These are phyloP conservation scores for Tupaia chinensis DNA, from an alignment of 2,113 vertebrate species.

Conservation along the genomic window DNA sequence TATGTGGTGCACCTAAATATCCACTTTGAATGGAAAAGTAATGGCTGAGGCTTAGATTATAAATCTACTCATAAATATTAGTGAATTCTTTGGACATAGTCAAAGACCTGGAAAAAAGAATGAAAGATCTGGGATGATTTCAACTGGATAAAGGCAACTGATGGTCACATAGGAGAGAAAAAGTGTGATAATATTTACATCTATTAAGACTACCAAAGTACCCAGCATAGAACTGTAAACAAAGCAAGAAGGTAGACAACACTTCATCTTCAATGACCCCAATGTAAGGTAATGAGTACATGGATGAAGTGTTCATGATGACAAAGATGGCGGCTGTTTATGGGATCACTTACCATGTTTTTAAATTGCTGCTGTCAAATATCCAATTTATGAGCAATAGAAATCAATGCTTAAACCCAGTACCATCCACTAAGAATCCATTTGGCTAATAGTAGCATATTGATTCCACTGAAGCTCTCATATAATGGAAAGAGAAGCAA, in stretches of 20 bases:
- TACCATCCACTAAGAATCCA: not conserved
- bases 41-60: not conserved
- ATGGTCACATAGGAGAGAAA: not conserved
- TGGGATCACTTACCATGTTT: not conserved
- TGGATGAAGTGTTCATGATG: not conserved
- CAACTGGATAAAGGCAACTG: not conserved
- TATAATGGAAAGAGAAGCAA: not conserved
- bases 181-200: not conserved
- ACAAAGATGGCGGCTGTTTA: not conserved
- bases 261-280: not conserved
- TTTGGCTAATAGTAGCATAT: not conserved
- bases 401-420: not conserved
- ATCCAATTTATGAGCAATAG: not conserved
- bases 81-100: not conserved
- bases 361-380: not conserved
- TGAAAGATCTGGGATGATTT: not conserved
- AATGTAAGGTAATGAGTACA: not conserved
- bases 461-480: not conserved
- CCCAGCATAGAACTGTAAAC: not conserved
- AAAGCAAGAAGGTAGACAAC: not conserved
- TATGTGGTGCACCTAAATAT: not conserved
- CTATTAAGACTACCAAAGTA: not conserved
- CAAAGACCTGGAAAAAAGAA: not conserved
- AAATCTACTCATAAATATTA: not conserved
- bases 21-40: not conserved